These are phyloP conservation scores for Condylura cristata DNA, from an alignment of 2,113 vertebrate species.

Conservation along the genomic window DNA sequence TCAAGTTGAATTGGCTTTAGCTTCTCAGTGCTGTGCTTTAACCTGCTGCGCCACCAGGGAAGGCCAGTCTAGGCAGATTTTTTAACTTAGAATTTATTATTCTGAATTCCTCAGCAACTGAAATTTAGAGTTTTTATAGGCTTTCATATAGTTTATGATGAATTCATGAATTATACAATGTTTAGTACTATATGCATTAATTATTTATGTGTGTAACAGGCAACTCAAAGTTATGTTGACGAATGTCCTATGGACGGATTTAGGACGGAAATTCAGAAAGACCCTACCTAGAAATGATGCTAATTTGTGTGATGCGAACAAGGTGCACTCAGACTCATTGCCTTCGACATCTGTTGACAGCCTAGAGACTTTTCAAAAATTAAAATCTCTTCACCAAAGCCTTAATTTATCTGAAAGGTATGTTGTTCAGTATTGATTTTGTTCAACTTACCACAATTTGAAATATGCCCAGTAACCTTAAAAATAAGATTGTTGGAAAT, in stretches of 20 bases:
- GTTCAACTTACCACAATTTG: slow-evolving; percentile 68
- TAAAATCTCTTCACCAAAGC: slow-evolving; percentile 85
- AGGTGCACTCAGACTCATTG: slow-evolving; percentile 82
- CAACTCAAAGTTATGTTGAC: slow-evolving; percentile 86
- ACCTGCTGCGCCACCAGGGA: too few species aligned
- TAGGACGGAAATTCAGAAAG: slow-evolving; percentile 85
- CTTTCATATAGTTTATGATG: slow-evolving; percentile 66
- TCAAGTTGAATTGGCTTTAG: too few species aligned
- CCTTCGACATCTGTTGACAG: slow-evolving; percentile 86
- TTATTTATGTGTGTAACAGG: slow-evolving; percentile 85
- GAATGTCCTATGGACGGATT: slow-evolving; percentile 86
- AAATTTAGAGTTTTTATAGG: slow-evolving; percentile 43
- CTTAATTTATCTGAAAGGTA: slow-evolving; percentile 88
- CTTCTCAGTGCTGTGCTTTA: too few species aligned
- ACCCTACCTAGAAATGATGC: slow-evolving; percentile 83
- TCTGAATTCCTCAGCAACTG: slow-evolving; percentile 10
- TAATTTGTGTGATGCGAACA: slow-evolving; percentile 86
- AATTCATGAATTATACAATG: slow-evolving; percentile 74
- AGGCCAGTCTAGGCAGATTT: neutral
- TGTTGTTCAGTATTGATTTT: slow-evolving; percentile 80
- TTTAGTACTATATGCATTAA: slow-evolving; percentile 81
- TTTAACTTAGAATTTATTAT: neutral
- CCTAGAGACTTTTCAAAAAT: slow-evolving; percentile 84
- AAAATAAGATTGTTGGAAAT: slow-evolving; percentile 68
- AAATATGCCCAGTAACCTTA: slow-evolving; percentile 72